Evolutionary conservation across 92 coral and sea anemone genomes (phyloP).

Genomic region (Heliopora coerulea): DNA sequence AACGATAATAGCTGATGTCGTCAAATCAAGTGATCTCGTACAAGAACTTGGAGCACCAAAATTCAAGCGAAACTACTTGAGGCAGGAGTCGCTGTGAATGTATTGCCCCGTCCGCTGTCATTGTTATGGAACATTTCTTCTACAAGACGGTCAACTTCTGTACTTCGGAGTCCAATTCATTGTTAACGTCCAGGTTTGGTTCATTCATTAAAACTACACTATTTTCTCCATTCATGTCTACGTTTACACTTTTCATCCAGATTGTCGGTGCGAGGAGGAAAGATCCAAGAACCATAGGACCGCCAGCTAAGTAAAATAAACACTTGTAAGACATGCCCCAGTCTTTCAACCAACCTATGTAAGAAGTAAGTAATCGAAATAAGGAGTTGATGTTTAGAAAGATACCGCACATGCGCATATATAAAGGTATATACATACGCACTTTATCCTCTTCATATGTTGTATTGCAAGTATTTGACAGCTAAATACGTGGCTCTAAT

Average conservation of each 20-base stretch:
- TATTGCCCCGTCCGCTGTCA: too few relatives aligned
- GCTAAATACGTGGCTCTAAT: too few relatives aligned
- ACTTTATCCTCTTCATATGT: too few relatives aligned
- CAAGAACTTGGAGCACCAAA: too few relatives aligned
- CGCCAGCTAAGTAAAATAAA: conserved; percentile 81
- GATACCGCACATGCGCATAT: too few relatives aligned
- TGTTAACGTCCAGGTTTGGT: background rate
- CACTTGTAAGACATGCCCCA: conserved; percentile 69
- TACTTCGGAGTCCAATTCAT: background rate
- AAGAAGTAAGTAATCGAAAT: conserved; percentile 8
- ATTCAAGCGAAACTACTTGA: too few relatives aligned
- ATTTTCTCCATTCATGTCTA: conserved; percentile 36
- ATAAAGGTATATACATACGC: too few relatives aligned
- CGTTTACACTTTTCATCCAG: conserved; percentile 61
- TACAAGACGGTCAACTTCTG: conserved; percentile 24
- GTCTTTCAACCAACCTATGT: conserved; percentile 85
- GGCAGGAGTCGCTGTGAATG: too few relatives aligned
- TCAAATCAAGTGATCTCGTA: too few relatives aligned
- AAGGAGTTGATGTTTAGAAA: too few relatives aligned
- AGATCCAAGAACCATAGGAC: conserved; percentile 82
- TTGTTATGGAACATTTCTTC: background rate
- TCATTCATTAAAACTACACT: conserved; percentile 42
- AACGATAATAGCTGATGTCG: too few relatives aligned
- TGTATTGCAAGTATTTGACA: too few relatives aligned
- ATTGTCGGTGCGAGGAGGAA: conserved; percentile 59